Base-by-base conservation (phyloP, 1,140 invertebrate species). In the Diplogasteroides magnus region DNA sequence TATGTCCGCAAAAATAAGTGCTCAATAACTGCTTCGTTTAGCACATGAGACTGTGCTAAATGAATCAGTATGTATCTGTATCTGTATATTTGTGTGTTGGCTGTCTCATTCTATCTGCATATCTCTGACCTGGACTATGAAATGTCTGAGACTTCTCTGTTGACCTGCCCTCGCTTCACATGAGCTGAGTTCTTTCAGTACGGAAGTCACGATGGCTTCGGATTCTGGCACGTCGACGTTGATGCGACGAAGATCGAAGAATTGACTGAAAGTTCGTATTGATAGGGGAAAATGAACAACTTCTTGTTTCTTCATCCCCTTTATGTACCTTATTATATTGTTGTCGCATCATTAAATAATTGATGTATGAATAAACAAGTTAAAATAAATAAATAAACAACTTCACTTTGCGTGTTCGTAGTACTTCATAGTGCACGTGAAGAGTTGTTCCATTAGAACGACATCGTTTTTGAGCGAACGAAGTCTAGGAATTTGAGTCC, bases 321-420 rank as follows among this genome's bases (percentile, higher is more conserved):
- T n/a, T n/a, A n/a, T n/a, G n/a, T n/a, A n/a, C n/a, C n/a, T n/a
- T n/a, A n/a, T n/a, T n/a, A n/a, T n/a, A n/a, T n/a, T n/a, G n/a
- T n/a, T n/a, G n/a, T n/a, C n/a, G n/a, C n/a, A n/a, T n/a, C n/a
- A n/a, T n/a, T n/a, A n/a, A n/a, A n/a, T n/a, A n/a, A n/a, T n/a
- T n/a, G n/a, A n/a, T n/a, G n/a, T n/a, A n/a, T n/a, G n/a, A n/a
- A n/a, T n/a, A n/a, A n/a, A n/a, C n/a, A n/a, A n/a, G n/a, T n/a
- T n/a, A n/a, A n/a, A n/a, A n/a, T n/a, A n/a, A n/a, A n/a, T n/a
- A n/a, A n/a, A n/a, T n/a, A n/a, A n/a, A n/a, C n/a, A n/a, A n/a
- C n/a, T n/a, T 2, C 2, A 71, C 69, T 71, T 71, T 19, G 65
- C 62, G 60, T 71, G 69, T 23, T 60, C 32, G 57, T 71, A 71